phyloP scores from a whole-genome alignment of 2,888 invertebrate species.

The Cordilura impudica region DNA sequence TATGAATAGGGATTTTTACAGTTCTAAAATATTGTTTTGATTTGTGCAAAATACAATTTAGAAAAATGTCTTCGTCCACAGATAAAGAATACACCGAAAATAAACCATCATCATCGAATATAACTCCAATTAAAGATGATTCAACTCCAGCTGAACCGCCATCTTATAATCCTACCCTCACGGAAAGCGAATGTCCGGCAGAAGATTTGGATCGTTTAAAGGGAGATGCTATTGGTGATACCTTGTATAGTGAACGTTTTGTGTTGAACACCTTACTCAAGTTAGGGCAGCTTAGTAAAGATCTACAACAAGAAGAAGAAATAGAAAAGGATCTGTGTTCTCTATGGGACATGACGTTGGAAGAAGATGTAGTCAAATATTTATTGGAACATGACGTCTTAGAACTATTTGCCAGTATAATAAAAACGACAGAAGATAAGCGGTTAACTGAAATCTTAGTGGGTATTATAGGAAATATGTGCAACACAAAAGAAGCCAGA shows the following conservation, averaged over 20 bases:
- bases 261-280: constrained; percentile 84
- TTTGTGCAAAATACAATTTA: background rate
- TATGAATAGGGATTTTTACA: background rate
- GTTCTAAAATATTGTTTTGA: background rate
- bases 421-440: constrained; percentile 81
- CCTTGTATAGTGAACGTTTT: constrained; percentile 87
- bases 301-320: constrained; percentile 79
- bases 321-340: constrained; percentile 87
- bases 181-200: constrained; percentile 32
- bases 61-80: constrained; percentile 37
- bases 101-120: background rate
- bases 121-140: background rate
- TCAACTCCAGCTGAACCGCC: background rate
- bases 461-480: constrained; percentile 91
- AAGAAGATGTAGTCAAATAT: constrained; percentile 86
- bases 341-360: constrained; percentile 91
- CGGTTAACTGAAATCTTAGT: constrained; percentile 88
- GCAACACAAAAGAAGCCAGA: constrained; percentile 83
- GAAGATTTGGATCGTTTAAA: constrained; percentile 39
- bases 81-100: background rate
- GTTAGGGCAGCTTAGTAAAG: constrained; percentile 80
- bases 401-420: constrained; percentile 79
- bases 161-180: constrained; percentile 28
- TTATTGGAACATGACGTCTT: constrained; percentile 84
- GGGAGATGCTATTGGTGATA: constrained; percentile 89